Percentiles rank a stretch among this genome's conserved stretches.
phyloP scores from a whole-genome alignment of 2,113 vertebrate species.

The Microcebus murinus region DNA sequence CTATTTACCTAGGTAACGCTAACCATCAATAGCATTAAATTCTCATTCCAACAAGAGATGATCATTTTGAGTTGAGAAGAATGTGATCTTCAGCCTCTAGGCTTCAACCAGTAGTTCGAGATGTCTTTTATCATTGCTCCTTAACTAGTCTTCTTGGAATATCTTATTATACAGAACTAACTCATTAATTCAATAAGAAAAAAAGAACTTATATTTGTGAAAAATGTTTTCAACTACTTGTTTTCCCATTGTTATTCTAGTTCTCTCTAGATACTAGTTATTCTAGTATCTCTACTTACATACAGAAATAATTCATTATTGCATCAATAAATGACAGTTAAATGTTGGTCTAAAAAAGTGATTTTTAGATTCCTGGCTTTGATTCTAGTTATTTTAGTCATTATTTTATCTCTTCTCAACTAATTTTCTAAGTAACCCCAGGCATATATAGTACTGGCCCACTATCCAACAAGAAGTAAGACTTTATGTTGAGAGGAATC shows the following conservation, averaged over 20 bases:
- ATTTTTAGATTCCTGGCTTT: no score
- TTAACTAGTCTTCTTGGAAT: neutral
- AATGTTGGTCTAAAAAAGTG: no score
- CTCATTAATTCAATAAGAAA: neutral
- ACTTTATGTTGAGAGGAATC: no score
- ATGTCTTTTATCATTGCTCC: neutral
- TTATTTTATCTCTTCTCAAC: no score
- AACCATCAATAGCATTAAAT: neutral
- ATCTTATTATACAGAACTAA: neutral
- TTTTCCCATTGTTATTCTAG: neutral
- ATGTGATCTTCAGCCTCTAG: neutral
- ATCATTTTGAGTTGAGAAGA: neutral
- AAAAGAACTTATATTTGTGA: neutral
- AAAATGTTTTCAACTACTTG: neutral
- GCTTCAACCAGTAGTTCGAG: neutral
- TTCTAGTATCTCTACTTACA: no score
- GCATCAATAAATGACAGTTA: no score
- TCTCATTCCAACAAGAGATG: neutral
- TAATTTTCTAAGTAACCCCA: no score
- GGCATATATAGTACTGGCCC: no score
- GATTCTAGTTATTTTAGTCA: no score
- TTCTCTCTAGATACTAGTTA: neutral
- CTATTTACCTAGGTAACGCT: neutral
- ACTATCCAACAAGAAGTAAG: no score
- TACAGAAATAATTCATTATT: no score